Conservation (phyloP, 2,113 vertebrate genomes). For the zebrafish (Danio rerio) region GRCz12tu NC_133176.1:25603501-25604000, state of each 20-base stretch:
- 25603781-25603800: slow-evolving; percentile 74
- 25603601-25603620: slow-evolving; percentile 59
- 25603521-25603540: slow-evolving; percentile 41
- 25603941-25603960: background rate
- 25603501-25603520: slow-evolving; percentile 51
- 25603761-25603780: slow-evolving; percentile 85
- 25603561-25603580: slow-evolving; percentile 12
- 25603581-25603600: slow-evolving; percentile 53
- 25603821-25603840: slow-evolving; percentile 86
- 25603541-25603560: slow-evolving; percentile 42
- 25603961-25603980: background rate
- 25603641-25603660: slow-evolving; percentile 49
- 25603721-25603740: slow-evolving; percentile 69
- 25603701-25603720: background rate
- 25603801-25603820: slow-evolving; percentile 78
- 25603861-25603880: slow-evolving; percentile 62
- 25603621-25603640: slow-evolving; percentile 56
- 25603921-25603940: background rate
- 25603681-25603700: slow-evolving; percentile 3
- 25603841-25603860: slow-evolving; percentile 81
- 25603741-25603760: slow-evolving; percentile 77
- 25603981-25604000: background rate
- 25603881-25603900: slow-evolving; percentile 39
- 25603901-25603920: background rate
- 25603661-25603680: slow-evolving; percentile 48